phyloP scores from a whole-genome alignment of 2,888 invertebrate genomes.

The Cheilosia impressa region DNA sequence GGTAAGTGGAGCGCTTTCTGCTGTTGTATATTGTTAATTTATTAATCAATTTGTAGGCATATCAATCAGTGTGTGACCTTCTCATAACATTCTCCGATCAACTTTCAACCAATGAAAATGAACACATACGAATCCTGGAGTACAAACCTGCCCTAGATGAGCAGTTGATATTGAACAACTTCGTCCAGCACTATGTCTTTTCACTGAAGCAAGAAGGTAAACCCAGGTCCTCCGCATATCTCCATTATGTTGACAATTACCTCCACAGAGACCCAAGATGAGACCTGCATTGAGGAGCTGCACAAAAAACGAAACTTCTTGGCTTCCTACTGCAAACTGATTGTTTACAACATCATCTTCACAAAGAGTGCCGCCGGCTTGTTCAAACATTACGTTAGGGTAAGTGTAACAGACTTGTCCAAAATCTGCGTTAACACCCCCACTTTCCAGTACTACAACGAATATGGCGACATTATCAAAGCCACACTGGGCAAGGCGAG shows the following conservation, averaged over 20 bases:
- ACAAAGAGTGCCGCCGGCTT: constrained; percentile 96
- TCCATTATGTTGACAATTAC: not conserved
- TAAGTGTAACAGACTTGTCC: constrained; percentile 80
- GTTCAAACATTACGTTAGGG: constrained; percentile 98
- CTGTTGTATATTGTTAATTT: not conserved
- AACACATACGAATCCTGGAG: constrained; percentile 87
- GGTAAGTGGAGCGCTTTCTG: constrained; percentile 82
- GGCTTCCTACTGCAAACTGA: constrained; percentile 98
- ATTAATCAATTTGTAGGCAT: constrained; percentile 86
- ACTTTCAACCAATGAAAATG: constrained; percentile 85
- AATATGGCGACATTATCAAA: constrained; percentile 99
- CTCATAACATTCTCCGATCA: constrained; percentile 96
- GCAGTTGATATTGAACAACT: constrained; percentile 92
- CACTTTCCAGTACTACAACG: constrained; percentile 93
- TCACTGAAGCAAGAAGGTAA: constrained; percentile 94
- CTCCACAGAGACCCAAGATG: constrained; percentile 92
- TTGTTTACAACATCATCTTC: constrained; percentile 98
- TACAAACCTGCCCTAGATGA: constrained; percentile 92
- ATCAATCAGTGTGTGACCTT: constrained; percentile 97
- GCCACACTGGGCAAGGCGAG: constrained; percentile 97
- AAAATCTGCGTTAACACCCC: too few relatives aligned
- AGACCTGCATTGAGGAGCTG: constrained; percentile 97
- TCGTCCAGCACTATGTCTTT: constrained; percentile 97
- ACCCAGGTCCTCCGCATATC: not conserved
- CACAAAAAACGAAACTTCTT: constrained; percentile 98